These are phyloP conservation scores for Tenthredo distinguenda DNA, from an alignment of 2,888 invertebrate species.

Conservation along the genomic window DNA sequence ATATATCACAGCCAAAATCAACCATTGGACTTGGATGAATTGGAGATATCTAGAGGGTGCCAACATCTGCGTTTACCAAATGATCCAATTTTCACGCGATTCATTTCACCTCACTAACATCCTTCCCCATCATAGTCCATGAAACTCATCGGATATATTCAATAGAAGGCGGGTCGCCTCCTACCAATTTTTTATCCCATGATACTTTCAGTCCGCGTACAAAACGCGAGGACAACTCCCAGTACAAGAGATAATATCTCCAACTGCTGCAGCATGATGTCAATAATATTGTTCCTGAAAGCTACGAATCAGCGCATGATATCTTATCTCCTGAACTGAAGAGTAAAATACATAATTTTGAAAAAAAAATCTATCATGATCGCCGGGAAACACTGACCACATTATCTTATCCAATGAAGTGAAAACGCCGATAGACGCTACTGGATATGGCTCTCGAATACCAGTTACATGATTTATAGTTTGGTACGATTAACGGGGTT, in stretches of 20 bases:
- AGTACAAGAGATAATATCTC: background rate
- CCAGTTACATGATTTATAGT: background rate
- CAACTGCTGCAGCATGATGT: background rate
- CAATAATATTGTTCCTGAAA: background rate
- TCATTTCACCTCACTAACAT: slow-evolving; percentile 71
- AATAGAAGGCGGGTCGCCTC: slow-evolving; percentile 88
- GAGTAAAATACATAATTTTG: background rate
- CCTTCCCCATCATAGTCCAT: slow-evolving; percentile 77
- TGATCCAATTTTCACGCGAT: slow-evolving; percentile 79
- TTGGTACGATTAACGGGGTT: background rate
- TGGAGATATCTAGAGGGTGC: slow-evolving; percentile 86
- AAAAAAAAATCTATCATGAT: background rate
- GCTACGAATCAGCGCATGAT: background rate
- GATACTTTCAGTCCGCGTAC: background rate
- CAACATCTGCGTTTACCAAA: slow-evolving; percentile 81
- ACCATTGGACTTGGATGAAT: slow-evolving; percentile 84
- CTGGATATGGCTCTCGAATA: background rate
- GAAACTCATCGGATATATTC: slow-evolving; percentile 82
- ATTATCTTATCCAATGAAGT: background rate
- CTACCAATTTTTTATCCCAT: slow-evolving; percentile 85
- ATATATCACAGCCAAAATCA: slow-evolving; percentile 85
- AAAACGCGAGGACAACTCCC: background rate
- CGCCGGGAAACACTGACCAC: background rate
- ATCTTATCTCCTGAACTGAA: background rate
- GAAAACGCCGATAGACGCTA: background rate